Conservation (phyloP, 2,797 vertebrate species). For the Myripristis murdjan region DNA sequence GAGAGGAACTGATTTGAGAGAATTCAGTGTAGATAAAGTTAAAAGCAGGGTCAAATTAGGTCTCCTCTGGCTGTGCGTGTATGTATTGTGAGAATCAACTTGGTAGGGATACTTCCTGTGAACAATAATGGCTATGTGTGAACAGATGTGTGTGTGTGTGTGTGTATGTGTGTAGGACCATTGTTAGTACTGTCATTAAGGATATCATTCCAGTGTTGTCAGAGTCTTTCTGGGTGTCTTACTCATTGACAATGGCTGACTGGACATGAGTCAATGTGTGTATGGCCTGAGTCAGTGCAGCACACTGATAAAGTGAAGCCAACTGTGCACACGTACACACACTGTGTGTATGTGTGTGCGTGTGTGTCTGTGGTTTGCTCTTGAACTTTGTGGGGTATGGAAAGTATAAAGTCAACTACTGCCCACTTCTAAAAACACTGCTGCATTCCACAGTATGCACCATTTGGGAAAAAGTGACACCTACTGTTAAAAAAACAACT, state of each 20-base stretch:
- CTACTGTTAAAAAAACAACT: too few species aligned
- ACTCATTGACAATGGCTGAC: slow-evolving; percentile 66
- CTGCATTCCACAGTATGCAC: too few species aligned
- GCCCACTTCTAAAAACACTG: too few species aligned
- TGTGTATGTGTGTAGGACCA: slow-evolving; percentile 57
- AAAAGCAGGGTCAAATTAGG: background rate
- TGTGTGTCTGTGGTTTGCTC: background rate
- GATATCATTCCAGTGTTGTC: slow-evolving; percentile 36
- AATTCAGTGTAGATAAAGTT: background rate
- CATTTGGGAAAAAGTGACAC: too few species aligned
- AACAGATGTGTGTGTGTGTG: slow-evolving; percentile 33
- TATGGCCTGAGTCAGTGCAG: slow-evolving; percentile 59
- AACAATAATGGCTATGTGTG: slow-evolving; percentile 20
- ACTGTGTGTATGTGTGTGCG: background rate
- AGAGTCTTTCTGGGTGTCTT: slow-evolving; percentile 74
- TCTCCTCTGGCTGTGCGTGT: background rate
- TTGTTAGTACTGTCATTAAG: slow-evolving; percentile 63
- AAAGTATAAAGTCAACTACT: too few species aligned
- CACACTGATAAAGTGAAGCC: slow-evolving; percentile 35
- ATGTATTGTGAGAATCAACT: slow-evolving; percentile 16
- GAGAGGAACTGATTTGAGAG: background rate
- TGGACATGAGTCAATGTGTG: slow-evolving; percentile 67
- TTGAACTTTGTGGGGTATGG: background rate
- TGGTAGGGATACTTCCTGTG: slow-evolving; percentile 23
- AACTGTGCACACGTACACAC: too few species aligned